Evolutionary conservation across 1,140 invertebrate genomes (phyloP), one percentile per base, ranked within the genome.

Genomic region (Trichomalopsis sarcophagae): DNA sequence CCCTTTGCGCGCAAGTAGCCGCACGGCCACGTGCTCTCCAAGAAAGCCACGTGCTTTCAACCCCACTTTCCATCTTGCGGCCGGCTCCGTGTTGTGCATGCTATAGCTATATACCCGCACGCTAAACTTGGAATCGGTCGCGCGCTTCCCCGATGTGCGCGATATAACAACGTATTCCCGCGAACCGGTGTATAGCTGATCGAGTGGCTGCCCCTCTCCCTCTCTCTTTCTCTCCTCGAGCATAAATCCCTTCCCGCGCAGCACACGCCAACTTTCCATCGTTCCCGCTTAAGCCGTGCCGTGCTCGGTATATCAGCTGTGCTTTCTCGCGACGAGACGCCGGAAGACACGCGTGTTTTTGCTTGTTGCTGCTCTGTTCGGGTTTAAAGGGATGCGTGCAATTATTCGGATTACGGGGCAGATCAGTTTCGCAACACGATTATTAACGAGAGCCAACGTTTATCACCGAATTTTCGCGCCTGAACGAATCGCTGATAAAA

Each of bases 251-350:
- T 62, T 62, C 55, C 55, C 55, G 47, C 14, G 47, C 47, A 14
- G 77, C 55, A n/a, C 78, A 21, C 78, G 55, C 78, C 55, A 80
- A 80, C 78, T 80, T 80, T 80, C 78, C 78, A 68, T 44, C 78
- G 66, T 62, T n/a, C 55, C 6, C 17, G 55, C 55, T 62, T 62
- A n/a, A 62, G 55, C 55, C 36, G 36, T 40, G 4, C 36, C 7
- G 7, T 44, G 40, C 7, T 44, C 9, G 10, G 14, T 77, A 14
- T 33, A 40, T 62, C 27, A 55, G 69, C 80, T 82, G 27, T 74
- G 74, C 40, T 55, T 82, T 82, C 69, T 82, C 80, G 77, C 50
- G 4, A 27, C n/a, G 13, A 40, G 23, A 33, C 71, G 71, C 9
- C 71, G 6, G 40, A n/a, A 76, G 36, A 76, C 17, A 3, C 40